Evolutionary conservation across 2,797 vertebrate species (phyloP).

Genomic region (Centroberyx gerrardi): DNA sequence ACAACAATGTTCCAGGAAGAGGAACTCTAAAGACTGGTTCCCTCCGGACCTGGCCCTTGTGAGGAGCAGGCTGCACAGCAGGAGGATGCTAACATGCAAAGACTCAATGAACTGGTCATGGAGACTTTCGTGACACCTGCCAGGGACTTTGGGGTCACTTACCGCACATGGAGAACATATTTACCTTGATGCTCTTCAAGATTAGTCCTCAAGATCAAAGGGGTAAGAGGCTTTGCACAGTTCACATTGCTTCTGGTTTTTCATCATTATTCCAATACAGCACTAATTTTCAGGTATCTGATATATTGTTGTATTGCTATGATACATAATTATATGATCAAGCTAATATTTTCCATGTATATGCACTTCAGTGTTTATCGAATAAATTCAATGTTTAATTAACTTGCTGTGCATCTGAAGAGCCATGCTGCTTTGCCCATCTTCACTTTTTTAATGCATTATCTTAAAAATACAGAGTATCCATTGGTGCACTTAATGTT

Average conservation of each 20-base stretch:
- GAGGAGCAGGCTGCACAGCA: slow-evolving; percentile 18
- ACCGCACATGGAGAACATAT: neutral
- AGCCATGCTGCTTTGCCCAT: too few species aligned
- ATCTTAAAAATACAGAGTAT: neutral
- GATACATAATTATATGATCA: too few species aligned
- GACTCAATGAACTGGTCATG: neutral
- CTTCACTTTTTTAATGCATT: too few species aligned
- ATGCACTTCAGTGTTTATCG: too few species aligned
- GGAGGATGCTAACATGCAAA: neutral
- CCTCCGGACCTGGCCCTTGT: slow-evolving; percentile 52
- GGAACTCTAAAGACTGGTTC: slow-evolving; percentile 63
- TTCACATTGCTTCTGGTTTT: neutral
- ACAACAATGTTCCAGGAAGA: slow-evolving; percentile 16
- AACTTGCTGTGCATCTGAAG: too few species aligned
- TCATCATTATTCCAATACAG: neutral
- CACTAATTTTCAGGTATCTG: neutral
- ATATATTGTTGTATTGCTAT: too few species aligned
- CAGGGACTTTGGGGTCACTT: neutral
- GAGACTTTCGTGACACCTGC: neutral
- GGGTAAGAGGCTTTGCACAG: slow-evolving; percentile 27
- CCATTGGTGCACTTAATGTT: neutral
- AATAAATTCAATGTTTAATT: too few species aligned
- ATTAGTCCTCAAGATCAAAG: slow-evolving; percentile 6
- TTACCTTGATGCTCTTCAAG: neutral
- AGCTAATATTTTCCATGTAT: too few species aligned